These are phyloP conservation scores for Pollenia angustigena DNA, from an alignment of 2,888 invertebrate species.

Conservation along the genomic window DNA sequence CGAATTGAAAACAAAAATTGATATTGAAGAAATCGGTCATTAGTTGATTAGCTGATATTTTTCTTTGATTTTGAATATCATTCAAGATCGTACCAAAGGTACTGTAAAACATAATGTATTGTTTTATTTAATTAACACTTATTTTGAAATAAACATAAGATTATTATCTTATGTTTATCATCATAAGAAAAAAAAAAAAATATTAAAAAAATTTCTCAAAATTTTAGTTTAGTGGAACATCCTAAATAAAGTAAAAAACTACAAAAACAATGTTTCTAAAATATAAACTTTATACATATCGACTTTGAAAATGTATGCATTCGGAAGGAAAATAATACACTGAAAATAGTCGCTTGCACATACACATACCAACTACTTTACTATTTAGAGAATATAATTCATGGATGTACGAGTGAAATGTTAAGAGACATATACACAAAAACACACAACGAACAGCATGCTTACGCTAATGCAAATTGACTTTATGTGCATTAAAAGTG, in stretches of 20 bases:
- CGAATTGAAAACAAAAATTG: too few species aligned
- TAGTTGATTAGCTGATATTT: too few species aligned
- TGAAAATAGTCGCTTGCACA: constrained; percentile 15
- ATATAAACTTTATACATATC: constrained; percentile 20
- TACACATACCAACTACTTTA: neutral
- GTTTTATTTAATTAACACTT: too few species aligned
- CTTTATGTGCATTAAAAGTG: constrained; percentile 67
- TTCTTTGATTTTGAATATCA: neutral
- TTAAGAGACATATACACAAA: neutral
- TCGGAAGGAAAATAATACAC: constrained; percentile 46
- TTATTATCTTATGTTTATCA: too few species aligned
- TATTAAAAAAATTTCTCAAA: neutral
- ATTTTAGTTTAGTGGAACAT: neutral
- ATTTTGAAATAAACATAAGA: too few species aligned
- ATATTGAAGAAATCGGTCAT: too few species aligned
- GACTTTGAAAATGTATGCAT: constrained; percentile 45
- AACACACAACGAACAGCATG: constrained; percentile 21
- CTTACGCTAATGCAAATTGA: constrained; percentile 67
- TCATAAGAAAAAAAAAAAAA: too few species aligned
- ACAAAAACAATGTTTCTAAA: constrained; percentile 26
- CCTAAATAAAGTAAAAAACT: constrained; percentile 30
- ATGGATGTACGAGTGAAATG: neutral
- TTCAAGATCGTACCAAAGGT: neutral
- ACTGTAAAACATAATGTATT: neutral
- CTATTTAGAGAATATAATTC: constrained; percentile 17